Percentiles rank a stretch among this genome's conserved stretches.
These are phyloP conservation scores for Notodonta ziczac DNA, from an alignment of 2,888 invertebrate species.

Conservation along the genomic window DNA sequence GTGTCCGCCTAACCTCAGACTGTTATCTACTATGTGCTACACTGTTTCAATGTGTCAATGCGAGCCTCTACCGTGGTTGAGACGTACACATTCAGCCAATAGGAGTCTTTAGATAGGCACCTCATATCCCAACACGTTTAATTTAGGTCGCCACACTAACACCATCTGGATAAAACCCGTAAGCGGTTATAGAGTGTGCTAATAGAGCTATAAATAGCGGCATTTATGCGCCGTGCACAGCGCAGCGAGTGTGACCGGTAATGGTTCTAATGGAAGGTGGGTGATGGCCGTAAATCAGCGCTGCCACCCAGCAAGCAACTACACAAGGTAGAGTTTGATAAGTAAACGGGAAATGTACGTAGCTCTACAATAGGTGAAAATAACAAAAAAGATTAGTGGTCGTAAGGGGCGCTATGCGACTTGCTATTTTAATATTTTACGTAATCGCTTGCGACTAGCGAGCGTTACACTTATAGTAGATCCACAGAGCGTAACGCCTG, in stretches of 20 bases:
- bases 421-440: no score
- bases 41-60: neutral
- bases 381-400: no score
- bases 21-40: neutral
- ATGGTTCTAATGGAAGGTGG: slow-evolving; percentile 14
- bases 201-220: slow-evolving; percentile 35
- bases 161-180: neutral
- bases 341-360: neutral
- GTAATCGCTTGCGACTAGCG: no score
- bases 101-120: neutral
- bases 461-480: no score
- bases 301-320: slow-evolving; percentile 23
- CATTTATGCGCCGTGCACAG: slow-evolving; percentile 12
- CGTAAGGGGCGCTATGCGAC: no score
- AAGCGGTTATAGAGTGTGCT: slow-evolving; percentile 18
- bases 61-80: neutral
- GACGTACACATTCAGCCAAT: no score
- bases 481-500: no score
- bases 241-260: slow-evolving; percentile 10
- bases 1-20: no score
- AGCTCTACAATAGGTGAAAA: neutral
- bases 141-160: neutral
- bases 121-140: neutral
- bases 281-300: slow-evolving; percentile 22
- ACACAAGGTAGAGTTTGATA: neutral